Conservation (phyloP, 1,140 invertebrate genomes). For the Leucophenga varia region DNA sequence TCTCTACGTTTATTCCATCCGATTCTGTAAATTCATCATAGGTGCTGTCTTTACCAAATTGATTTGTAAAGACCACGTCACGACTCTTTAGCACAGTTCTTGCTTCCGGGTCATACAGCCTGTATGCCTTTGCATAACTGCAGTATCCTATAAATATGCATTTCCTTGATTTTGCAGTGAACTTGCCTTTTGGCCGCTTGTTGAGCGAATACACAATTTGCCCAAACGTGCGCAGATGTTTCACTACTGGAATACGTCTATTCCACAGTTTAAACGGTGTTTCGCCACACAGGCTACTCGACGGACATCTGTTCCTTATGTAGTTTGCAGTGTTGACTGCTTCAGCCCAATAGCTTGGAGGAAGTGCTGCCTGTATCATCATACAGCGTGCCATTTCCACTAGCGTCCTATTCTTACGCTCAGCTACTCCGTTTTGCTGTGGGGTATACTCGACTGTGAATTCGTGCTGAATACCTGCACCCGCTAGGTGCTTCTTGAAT, state of each 20-base stretch:
- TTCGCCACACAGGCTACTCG: conserved; percentile 28
- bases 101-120: conserved; percentile 2
- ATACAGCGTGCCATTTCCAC: conserved; percentile 23
- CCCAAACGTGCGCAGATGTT: background rate
- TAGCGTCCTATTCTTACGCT: conserved; percentile 29
- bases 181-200: conserved; percentile 5
- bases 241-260: conserved; percentile 1
- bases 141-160: conserved; percentile 57
- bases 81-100: too few relatives aligned
- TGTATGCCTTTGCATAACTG: conserved; percentile 48
- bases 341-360: conserved; percentile 20
- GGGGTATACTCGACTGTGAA: conserved; percentile 48
- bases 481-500: conserved; percentile 25
- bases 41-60: background rate
- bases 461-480: conserved; percentile 46
- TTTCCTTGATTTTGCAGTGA: conserved; percentile 38
- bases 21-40: background rate
- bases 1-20: background rate
- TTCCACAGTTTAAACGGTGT: conserved; percentile 2
- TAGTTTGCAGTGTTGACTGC: conserved; percentile 14
- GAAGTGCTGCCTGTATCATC: conserved; percentile 5
- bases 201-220: background rate
- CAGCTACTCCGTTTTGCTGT: conserved; percentile 54
- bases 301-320: conserved; percentile 39
- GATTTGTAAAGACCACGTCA: background rate